Evolutionary conservation across 2,113 vertebrate species (phyloP).

Genomic region (Phylloscopus trochilus): DNA sequence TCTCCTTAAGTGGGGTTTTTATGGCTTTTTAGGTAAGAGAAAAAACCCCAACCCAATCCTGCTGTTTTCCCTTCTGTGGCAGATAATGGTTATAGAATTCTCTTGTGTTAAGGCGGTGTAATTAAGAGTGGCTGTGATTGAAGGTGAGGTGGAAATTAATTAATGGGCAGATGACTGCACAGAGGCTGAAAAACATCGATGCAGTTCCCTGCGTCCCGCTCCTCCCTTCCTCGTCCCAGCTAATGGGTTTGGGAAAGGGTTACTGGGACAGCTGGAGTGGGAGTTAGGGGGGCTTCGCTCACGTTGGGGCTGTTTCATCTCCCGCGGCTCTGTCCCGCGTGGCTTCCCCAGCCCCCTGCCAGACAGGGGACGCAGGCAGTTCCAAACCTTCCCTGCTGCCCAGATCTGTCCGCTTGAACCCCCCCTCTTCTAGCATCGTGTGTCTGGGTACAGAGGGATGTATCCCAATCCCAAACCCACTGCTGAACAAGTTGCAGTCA

Average conservation of each 20-base stretch:
- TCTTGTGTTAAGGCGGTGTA: neutral
- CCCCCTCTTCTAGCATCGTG: neutral
- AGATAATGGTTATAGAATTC: neutral
- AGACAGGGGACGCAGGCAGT: neutral
- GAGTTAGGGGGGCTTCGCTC: neutral
- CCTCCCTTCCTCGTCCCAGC: neutral
- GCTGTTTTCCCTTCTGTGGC: neutral
- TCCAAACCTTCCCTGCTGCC: neutral
- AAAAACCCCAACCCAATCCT: neutral
- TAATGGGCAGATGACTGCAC: neutral
- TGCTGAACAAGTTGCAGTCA: neutral
- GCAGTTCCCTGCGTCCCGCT: neutral
- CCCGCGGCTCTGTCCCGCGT: accelerated
- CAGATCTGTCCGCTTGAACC: neutral
- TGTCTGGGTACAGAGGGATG: neutral
- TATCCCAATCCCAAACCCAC: neutral
- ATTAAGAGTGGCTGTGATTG: neutral
- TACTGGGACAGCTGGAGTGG: accelerated
- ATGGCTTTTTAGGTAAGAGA: neutral
- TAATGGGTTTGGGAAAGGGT: neutral
- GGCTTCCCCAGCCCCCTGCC: neutral
- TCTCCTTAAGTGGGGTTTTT: neutral
- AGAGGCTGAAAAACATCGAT: neutral
- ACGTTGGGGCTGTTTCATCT: neutral
- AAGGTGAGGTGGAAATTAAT: neutral